A percentile compares a stretch with the other conserved stretches of the same genome.
These are phyloP conservation scores for Bovichtus diacanthus DNA, from an alignment of 2,797 vertebrate species.

Conservation along the genomic window DNA sequence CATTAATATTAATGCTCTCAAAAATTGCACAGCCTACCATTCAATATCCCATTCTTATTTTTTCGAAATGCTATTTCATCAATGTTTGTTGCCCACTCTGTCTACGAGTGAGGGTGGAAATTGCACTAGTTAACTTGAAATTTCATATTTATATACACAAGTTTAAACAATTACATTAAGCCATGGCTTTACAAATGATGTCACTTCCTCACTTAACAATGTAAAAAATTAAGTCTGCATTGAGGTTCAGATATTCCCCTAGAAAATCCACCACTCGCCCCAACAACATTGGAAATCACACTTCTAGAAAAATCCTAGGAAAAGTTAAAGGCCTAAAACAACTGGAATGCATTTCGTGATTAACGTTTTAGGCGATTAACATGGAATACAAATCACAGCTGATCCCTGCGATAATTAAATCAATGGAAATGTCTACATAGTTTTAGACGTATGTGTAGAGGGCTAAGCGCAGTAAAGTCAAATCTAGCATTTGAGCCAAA, in stretches of 20 bases:
- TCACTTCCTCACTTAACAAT: background rate
- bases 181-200: background rate
- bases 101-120: background rate
- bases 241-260: background rate
- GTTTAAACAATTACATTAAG: background rate
- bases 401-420: background rate
- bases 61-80: background rate
- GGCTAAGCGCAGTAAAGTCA: background rate
- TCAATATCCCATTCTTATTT: background rate
- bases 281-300: background rate
- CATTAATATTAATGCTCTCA: background rate
- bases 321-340: background rate
- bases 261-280: background rate
- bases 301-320: background rate
- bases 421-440: background rate
- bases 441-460: background rate
- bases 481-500: background rate
- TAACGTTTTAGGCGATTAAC: background rate
- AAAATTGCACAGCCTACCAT: background rate
- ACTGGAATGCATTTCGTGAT: background rate
- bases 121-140: background rate
- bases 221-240: background rate
- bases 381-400: background rate
- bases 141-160: background rate
- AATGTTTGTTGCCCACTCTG: background rate